phyloP scores from a whole-genome alignment of 1,140 invertebrate species.

The Atta texana region DNA sequence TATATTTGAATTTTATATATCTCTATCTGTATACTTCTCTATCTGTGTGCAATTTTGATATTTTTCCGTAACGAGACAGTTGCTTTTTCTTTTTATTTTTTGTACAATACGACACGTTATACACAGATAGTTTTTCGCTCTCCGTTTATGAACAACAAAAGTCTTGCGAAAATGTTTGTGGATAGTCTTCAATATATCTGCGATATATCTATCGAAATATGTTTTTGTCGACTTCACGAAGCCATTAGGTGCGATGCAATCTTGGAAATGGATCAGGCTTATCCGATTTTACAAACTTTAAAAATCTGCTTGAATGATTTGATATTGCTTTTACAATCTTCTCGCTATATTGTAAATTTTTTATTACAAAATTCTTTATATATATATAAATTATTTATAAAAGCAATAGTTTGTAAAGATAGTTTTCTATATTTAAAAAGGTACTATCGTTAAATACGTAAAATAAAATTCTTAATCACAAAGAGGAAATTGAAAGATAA shows the following conservation, averaged over 20 bases:
- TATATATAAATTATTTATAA: not conserved
- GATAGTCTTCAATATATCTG: constrained; percentile 27
- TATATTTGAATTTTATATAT: constrained; percentile 27
- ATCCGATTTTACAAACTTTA: constrained; percentile 15
- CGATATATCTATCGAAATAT: constrained; percentile 44
- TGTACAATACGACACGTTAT: constrained; percentile 18
- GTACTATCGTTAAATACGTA: not conserved
- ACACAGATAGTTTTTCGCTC: constrained; percentile 52
- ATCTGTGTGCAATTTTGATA: not conserved
- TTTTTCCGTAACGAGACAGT: constrained; percentile 57
- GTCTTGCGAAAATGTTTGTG: constrained; percentile 60
- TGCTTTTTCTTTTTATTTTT: constrained; percentile 22
- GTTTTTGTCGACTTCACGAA: constrained; percentile 40
- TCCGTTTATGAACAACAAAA: constrained; percentile 53
- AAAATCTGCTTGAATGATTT: not conserved
- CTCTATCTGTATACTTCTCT: not conserved
- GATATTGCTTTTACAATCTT: not conserved
- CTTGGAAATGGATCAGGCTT: constrained; percentile 44
- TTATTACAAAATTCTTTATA: not conserved
- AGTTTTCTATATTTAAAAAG: not conserved
- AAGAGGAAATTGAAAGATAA: not conserved
- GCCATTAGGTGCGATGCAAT: constrained; percentile 49
- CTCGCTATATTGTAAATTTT: not conserved
- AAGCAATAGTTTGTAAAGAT: not conserved
- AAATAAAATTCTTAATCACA: not conserved